Evolutionary conservation across 2,888 invertebrate genomes (phyloP).

Genomic region (Miltochrista miniata): DNA sequence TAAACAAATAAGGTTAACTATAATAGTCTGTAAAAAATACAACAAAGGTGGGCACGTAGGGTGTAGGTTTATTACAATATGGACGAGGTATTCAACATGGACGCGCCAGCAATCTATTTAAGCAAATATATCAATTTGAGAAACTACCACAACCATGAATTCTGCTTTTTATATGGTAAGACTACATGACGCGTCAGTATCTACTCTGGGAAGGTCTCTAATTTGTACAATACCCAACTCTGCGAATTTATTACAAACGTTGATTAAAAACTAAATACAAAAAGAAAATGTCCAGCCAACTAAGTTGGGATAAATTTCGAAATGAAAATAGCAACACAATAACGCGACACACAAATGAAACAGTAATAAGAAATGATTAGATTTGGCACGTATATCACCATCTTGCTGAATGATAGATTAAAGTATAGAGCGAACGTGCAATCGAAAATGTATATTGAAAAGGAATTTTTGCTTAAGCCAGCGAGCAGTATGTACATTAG

Average conservation of each 20-base stretch:
- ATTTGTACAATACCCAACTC: conserved; percentile 53
- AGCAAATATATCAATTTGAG: conserved; percentile 77
- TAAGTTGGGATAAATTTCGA: conserved; percentile 75
- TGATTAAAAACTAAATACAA: conserved; percentile 50
- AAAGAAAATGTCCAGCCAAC: conserved; percentile 70
- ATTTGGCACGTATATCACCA: conserved; percentile 69
- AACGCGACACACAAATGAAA: conserved; percentile 60
- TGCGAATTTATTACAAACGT: conserved; percentile 45
- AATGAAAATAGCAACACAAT: conserved; percentile 56
- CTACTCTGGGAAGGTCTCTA: conserved; percentile 54
- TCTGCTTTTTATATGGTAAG: conserved; percentile 73
- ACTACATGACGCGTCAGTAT: conserved; percentile 62
- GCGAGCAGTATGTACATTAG: conserved; percentile 48
- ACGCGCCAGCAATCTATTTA: conserved; percentile 64
- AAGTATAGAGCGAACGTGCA: conserved; percentile 40
- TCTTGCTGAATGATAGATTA: conserved; percentile 53
- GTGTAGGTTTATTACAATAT: conserved; percentile 28
- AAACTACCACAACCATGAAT: conserved; percentile 82
- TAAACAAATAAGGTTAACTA: conserved; percentile 71
- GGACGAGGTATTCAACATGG: conserved; percentile 40
- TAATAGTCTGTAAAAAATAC: conserved; percentile 45
- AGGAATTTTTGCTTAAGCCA: conserved; percentile 35
- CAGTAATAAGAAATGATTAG: conserved; percentile 33
- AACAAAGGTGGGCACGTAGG: conserved; percentile 43
- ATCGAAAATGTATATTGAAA: conserved; percentile 34